phyloP scores from a whole-genome alignment of 2,888 invertebrate species.

The Sesamia inferens region DNA sequence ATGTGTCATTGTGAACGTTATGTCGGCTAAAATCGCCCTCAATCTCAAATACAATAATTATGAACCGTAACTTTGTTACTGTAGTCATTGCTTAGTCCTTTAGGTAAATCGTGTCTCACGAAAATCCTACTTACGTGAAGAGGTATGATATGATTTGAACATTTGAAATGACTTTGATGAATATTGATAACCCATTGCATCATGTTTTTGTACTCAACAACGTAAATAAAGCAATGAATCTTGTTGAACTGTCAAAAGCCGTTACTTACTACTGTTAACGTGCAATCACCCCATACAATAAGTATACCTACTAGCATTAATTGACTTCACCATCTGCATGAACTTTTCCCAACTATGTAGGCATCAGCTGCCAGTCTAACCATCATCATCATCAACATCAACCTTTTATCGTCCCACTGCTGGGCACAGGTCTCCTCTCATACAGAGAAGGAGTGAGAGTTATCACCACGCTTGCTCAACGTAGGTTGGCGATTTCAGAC shows the following conservation, averaged over 20 bases:
- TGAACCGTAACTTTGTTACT: conserved; percentile 24
- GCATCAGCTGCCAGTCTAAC: too few relatives aligned
- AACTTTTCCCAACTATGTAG: too few relatives aligned
- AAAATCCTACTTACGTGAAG: conserved; percentile 36
- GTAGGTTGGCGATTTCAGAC: too few relatives aligned
- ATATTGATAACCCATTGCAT: not conserved
- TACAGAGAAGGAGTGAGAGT: too few relatives aligned
- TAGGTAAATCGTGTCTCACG: conserved; percentile 33
- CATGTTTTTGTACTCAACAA: not conserved
- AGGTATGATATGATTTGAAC: not conserved
- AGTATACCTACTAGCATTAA: too few relatives aligned
- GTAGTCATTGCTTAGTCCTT: conserved; percentile 33
- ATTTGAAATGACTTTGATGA: not conserved
- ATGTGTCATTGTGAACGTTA: conserved; percentile 1
- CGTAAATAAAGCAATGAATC: not conserved
- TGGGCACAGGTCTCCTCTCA: too few relatives aligned
- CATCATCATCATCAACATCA: too few relatives aligned
- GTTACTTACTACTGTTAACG: not conserved
- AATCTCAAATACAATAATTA: conserved; percentile 24
- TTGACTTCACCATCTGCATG: too few relatives aligned
- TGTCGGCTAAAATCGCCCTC: conserved; percentile 27
- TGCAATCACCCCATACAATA: too few relatives aligned
- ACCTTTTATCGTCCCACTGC: too few relatives aligned
- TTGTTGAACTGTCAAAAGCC: too few relatives aligned
- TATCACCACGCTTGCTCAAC: too few relatives aligned